Percentiles rank a stretch among this genome's conserved stretches.
Conservation (phyloP, 2,797 vertebrate genomes). For the Propithecus deckenii region DNA sequence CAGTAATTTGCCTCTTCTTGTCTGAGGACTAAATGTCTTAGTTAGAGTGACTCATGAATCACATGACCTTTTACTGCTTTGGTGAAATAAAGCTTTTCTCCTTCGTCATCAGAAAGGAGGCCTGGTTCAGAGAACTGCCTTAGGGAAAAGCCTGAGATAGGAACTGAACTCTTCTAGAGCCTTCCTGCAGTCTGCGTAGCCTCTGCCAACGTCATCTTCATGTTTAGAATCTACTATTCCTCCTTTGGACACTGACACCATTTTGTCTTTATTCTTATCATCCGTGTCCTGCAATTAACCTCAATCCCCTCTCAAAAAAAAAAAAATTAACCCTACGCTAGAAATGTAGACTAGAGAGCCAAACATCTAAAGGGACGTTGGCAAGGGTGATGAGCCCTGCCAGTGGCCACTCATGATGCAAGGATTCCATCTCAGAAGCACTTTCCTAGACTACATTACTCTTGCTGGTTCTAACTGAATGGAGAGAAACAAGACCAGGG, state of each 20-base stretch:
- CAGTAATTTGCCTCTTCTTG: not conserved
- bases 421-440: not conserved
- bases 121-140: not conserved
- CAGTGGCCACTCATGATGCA: fast-evolving
- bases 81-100: not conserved
- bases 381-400: not conserved
- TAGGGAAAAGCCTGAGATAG: not conserved
- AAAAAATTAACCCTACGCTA: not conserved
- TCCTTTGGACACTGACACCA: not conserved
- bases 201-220: not conserved
- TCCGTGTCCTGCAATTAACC: not conserved
- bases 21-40: not conserved
- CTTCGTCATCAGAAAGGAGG: not conserved
- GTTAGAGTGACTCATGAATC: not conserved
- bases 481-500: not conserved
- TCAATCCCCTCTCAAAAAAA: not conserved
- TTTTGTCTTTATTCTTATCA: not conserved
- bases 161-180: not conserved
- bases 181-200: not conserved
- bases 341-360: not conserved
- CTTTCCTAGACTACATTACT: not conserved
- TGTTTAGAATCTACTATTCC: not conserved
- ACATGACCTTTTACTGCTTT: not conserved
- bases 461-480: not conserved
- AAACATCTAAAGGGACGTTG: not conserved